These are phyloP conservation scores for Bombus huntii DNA, from an alignment of 1,140 invertebrate genomes.

Conservation along the genomic window DNA sequence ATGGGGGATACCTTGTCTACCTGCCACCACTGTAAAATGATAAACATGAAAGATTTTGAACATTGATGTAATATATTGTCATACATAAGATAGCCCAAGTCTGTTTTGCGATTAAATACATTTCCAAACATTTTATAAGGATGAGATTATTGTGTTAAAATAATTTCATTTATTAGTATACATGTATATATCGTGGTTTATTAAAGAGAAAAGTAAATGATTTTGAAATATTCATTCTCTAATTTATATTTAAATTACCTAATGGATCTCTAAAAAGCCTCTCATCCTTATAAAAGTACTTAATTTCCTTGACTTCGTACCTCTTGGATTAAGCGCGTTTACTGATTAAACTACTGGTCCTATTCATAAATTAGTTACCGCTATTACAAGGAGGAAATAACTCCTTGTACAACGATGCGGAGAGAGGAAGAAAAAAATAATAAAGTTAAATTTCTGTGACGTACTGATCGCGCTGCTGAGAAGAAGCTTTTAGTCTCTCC, in stretches of 20 bases:
- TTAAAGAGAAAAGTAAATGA: not conserved
- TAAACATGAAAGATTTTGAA: not conserved
- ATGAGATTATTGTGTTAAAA: too few species aligned
- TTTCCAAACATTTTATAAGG: too few species aligned
- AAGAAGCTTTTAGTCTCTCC: slow-evolving; percentile 95
- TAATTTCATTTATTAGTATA: too few species aligned
- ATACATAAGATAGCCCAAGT: not conserved
- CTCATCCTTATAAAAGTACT: not conserved
- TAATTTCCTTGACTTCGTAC: not conserved
- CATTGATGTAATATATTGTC: not conserved
- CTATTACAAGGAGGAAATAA: not conserved
- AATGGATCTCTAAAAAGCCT: not conserved
- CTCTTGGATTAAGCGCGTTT: not conserved
- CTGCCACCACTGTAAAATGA: slow-evolving; percentile 90
- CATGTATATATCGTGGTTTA: too few species aligned
- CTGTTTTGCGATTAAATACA: not conserved
- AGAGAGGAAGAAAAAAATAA: not conserved
- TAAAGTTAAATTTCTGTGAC: slow-evolving; percentile 73
- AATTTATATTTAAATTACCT: not conserved
- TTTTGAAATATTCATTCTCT: not conserved
- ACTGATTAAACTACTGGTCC: not conserved
- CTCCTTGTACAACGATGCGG: not conserved
- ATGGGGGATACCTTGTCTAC: slow-evolving; percentile 94
- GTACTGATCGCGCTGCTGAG: slow-evolving; percentile 92
- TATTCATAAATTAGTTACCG: not conserved